Evolutionary conservation across 1,140 invertebrate genomes (phyloP).

Genomic region (Ladona fulva): DNA sequence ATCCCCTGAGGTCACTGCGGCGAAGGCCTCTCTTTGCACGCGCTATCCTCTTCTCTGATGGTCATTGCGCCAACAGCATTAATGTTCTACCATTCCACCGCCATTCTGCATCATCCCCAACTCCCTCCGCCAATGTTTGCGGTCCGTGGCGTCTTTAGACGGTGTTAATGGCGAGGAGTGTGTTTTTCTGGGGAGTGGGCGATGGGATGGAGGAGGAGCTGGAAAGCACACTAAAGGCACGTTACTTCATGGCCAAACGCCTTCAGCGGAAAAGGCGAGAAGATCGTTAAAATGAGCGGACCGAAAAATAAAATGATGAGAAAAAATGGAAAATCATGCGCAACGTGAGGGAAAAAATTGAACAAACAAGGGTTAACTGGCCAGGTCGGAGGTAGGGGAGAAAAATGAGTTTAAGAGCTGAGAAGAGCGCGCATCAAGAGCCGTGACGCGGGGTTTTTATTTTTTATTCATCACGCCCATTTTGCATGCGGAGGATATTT

Average conservation of each 20-base stretch:
- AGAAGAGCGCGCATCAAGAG: neutral
- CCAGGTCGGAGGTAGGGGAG: neutral
- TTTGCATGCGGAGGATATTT: too few species aligned
- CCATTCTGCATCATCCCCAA: neutral
- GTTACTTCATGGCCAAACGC: neutral
- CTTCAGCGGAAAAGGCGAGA: slow-evolving; percentile 2
- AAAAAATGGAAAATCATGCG: neutral
- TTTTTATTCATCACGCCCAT: neutral
- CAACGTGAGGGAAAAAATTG: neutral
- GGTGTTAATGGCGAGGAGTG: neutral
- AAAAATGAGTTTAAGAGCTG: neutral
- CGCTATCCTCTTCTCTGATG: too few species aligned
- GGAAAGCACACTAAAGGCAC: neutral
- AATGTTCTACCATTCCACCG: neutral
- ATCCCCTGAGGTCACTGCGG: too few species aligned
- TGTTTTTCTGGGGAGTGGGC: neutral
- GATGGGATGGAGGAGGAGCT: neutral
- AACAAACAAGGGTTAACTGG: neutral
- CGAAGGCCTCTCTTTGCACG: too few species aligned
- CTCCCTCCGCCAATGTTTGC: neutral
- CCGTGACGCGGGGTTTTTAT: neutral
- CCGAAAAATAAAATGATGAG: neutral
- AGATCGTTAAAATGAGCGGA: slow-evolving; percentile 1
- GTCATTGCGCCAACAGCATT: too few species aligned
- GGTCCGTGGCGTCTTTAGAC: neutral